These are phyloP conservation scores for Arrhamphus sclerolepis DNA, from an alignment of 2,797 vertebrate genomes.

Conservation along the genomic window DNA sequence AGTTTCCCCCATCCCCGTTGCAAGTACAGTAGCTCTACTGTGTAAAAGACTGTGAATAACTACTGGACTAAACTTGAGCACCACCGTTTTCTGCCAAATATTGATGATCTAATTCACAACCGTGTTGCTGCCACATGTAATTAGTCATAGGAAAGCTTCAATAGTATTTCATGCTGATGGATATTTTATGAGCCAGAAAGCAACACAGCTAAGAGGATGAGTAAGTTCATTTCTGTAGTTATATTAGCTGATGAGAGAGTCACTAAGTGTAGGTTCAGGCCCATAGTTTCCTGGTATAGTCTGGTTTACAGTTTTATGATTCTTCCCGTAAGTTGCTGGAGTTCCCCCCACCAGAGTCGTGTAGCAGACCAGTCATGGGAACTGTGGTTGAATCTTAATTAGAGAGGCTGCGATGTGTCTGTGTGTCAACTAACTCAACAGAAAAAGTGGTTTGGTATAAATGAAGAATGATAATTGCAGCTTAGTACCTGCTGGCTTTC, in stretches of 20 bases:
- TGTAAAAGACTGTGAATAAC: slow-evolving; percentile 39
- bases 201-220: slow-evolving; percentile 49
- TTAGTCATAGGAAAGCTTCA: slow-evolving; percentile 59
- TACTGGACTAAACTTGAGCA: slow-evolving; percentile 41
- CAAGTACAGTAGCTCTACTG: slow-evolving; percentile 65
- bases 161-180: slow-evolving; percentile 39
- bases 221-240: slow-evolving; percentile 59
- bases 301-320: slow-evolving; percentile 77
- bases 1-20: slow-evolving; percentile 13
- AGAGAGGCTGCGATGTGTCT: slow-evolving; percentile 63
- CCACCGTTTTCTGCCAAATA: slow-evolving; percentile 49
- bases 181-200: slow-evolving; percentile 46
- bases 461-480: slow-evolving; percentile 50
- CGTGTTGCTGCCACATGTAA: slow-evolving; percentile 43
- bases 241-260: slow-evolving; percentile 66
- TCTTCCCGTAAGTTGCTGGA: slow-evolving; percentile 76
- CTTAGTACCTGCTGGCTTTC: slow-evolving; percentile 37
- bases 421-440: slow-evolving; percentile 43
- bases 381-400: slow-evolving; percentile 72
- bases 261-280: slow-evolving; percentile 72
- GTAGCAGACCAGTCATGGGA: slow-evolving; percentile 64
- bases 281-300: slow-evolving; percentile 76
- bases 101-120: slow-evolving; percentile 64
- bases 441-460: slow-evolving; percentile 40
- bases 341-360: slow-evolving; percentile 56